Base-by-base conservation (phyloP, 2,797 vertebrate species). In the Coccyzus lansbergi region DNA sequence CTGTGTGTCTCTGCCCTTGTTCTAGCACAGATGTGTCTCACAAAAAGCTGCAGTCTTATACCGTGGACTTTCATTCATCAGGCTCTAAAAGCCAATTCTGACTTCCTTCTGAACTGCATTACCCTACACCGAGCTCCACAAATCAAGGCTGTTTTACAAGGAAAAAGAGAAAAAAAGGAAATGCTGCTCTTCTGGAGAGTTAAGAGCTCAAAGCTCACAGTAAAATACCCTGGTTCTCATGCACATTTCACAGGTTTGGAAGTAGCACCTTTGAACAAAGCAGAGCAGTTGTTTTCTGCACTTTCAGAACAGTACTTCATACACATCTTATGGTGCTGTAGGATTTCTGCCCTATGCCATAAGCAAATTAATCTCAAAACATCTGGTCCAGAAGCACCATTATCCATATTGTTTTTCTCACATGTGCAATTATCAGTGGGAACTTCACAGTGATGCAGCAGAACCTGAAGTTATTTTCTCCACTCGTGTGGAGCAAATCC, bases 21-120 rank as follows among this genome's bases (percentile, higher is more conserved):
- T 97, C 95, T 90, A 96, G 95, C 95, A 97, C 97, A 97, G 97
- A 97, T 97, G 97, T 96, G 93, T 94, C 92, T 92, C 97, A 95
- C 90, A 97, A 96, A 96, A 97, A 96, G 96, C 95, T 96, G 96
- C 95, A 98, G 96, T 97, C 94, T 97, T 97, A 96, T 95, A 94
- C 95, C 93, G 89, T 95, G 95, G 91, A 97, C 95, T 95, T 97
- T 88, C 92, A 97, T 97, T 97, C 96, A 97, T 96, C 83, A 93
- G 84, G 51, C 87, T 96, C 86, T 96, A 94, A 97, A 96, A 97
- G 95, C 90, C 80, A 95, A 69, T 93, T 96, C 92, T 94, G 94
- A 93, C 89, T 97, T 95, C 90, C 92, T 94, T 96, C 96, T 96
- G 90, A 97, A 94, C 90, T 96, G 87, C 92, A 83, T 91, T 94